Evolutionary conservation across 1,140 invertebrate genomes (phyloP).

Genomic region (Achroia grisella): DNA sequence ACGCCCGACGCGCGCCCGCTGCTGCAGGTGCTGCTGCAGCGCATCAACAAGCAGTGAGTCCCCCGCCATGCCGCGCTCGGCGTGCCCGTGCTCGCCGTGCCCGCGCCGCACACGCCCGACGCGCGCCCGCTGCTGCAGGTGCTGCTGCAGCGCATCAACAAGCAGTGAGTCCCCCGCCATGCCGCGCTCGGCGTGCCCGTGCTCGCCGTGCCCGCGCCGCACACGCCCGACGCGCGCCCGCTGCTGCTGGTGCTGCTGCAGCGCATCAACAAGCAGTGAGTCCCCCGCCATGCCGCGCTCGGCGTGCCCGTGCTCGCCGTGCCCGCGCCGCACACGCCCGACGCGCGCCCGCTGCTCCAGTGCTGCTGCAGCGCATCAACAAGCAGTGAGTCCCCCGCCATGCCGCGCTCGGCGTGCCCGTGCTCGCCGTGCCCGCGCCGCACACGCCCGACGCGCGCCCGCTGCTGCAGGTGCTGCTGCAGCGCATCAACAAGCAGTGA

Average conservation of each 20-base stretch:
- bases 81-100: slow-evolving; percentile 78
- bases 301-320: slow-evolving; percentile 79
- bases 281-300: slow-evolving; percentile 78
- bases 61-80: slow-evolving; percentile 81
- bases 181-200: slow-evolving; percentile 81
- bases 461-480: no score
- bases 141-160: slow-evolving; percentile 90
- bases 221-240: slow-evolving; percentile 86
- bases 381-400: slow-evolving; percentile 94
- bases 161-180: slow-evolving; percentile 92
- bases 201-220: slow-evolving; percentile 81
- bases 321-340: slow-evolving; percentile 84
- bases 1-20: slow-evolving; percentile 88
- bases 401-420: slow-evolving; percentile 81
- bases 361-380: slow-evolving; percentile 89
- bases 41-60: slow-evolving; percentile 93
- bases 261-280: slow-evolving; percentile 94
- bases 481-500: no score
- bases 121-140: slow-evolving; percentile 87
- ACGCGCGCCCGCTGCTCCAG: slow-evolving; percentile 87
- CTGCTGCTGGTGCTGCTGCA: slow-evolving; percentile 87
- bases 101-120: slow-evolving; percentile 86
- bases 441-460: slow-evolving; percentile 87
- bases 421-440: slow-evolving; percentile 81
- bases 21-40: slow-evolving; percentile 86